phyloP scores from a whole-genome alignment of 2,797 vertebrate species.

The Erethizon dorsatum region DNA sequence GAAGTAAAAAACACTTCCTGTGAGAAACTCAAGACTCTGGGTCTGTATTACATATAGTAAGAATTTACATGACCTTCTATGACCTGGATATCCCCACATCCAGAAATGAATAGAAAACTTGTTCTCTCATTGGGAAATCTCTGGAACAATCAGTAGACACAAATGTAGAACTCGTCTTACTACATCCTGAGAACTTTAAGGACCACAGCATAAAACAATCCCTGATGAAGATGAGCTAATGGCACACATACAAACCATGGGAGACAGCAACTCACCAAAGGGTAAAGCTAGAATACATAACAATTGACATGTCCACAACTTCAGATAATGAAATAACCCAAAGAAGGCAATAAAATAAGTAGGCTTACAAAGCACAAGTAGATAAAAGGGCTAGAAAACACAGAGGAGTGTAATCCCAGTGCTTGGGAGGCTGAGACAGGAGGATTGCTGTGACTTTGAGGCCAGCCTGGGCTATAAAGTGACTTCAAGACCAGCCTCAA shows the following conservation, averaged over 20 bases:
- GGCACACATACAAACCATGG: background rate
- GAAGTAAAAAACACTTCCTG: background rate
- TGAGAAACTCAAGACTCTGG: constrained; percentile 10
- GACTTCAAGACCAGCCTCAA: too few relatives aligned
- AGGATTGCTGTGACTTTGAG: too few relatives aligned
- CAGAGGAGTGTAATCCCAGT: background rate
- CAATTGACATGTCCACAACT: background rate
- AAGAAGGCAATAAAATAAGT: background rate
- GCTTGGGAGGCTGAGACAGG: too few relatives aligned
- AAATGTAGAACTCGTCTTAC: background rate
- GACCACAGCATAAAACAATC: background rate
- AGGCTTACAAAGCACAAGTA: background rate
- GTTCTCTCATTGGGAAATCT: background rate
- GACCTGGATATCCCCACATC: background rate
- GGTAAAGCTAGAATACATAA: rapidly evolving
- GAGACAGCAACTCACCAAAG: too few relatives aligned
- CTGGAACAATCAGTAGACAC: background rate
- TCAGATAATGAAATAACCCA: background rate
- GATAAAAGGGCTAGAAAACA: background rate
- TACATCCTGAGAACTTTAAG: background rate
- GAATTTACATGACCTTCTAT: background rate
- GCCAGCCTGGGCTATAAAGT: too few relatives aligned
- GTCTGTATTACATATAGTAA: background rate
- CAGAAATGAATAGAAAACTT: background rate
- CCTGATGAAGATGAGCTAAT: background rate